Conservation (phyloP, 2,113 vertebrate genomes). For the Chloroceryle aenea region DNA sequence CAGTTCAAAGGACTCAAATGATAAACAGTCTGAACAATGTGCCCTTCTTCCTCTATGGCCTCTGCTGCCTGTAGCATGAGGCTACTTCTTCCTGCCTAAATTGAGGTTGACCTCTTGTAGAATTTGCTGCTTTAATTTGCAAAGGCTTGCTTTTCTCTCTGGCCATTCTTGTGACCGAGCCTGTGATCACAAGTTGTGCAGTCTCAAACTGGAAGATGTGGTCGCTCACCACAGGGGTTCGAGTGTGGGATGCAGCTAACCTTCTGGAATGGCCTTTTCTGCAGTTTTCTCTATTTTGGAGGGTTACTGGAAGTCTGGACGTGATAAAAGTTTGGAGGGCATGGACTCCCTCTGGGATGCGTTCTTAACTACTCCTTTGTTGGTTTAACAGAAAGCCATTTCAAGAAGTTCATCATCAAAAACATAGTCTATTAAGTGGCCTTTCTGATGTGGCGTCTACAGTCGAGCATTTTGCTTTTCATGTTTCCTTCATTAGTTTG, state of each 20-base stretch:
- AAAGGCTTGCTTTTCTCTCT: not conserved
- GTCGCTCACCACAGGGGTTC: not conserved
- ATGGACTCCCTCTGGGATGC: not conserved
- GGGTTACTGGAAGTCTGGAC: not conserved
- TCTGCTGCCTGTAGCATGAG: not conserved
- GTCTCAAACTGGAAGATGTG: not conserved
- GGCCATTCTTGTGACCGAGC: not conserved
- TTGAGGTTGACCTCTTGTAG: not conserved
- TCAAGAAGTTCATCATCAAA: not conserved
- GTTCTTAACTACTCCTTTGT: not conserved
- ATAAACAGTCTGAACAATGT: conserved; percentile 38
- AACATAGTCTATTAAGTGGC: not conserved
- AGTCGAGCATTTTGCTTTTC: not conserved
- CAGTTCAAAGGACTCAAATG: conserved; percentile 28
- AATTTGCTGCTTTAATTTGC: not conserved
- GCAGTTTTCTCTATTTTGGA: not conserved
- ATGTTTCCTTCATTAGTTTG: not conserved
- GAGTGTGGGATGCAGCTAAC: not conserved
- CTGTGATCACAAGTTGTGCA: not conserved
- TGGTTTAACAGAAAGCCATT: not conserved
- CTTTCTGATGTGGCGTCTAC: conserved; percentile 4
- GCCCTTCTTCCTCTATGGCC: not conserved
- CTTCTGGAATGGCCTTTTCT: not conserved
- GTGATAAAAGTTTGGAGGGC: not conserved
- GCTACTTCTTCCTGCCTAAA: conserved; percentile 30